phyloP scores from a whole-genome alignment of 2,888 invertebrate species.

The Drosophila leonis region DNA sequence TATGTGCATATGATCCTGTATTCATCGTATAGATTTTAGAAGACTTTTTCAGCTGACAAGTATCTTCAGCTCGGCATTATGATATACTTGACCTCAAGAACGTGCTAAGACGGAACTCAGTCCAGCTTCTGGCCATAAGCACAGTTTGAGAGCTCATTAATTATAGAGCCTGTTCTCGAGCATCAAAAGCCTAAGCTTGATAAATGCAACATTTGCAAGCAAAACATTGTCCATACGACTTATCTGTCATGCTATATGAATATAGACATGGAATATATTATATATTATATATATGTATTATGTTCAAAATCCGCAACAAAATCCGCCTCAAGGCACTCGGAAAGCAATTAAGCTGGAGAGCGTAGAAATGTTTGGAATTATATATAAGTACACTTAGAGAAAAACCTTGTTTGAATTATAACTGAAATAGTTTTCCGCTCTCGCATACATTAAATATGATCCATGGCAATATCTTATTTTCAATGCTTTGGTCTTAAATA shows the following conservation, averaged over 20 bases:
- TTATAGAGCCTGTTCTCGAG: slow-evolving; percentile 45
- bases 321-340: slow-evolving; percentile 8
- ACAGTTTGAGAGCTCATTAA: slow-evolving; percentile 48
- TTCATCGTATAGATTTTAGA: not conserved
- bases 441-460: not conserved
- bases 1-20: not conserved
- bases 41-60: not conserved
- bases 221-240: slow-evolving; percentile 22
- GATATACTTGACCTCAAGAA: slow-evolving; percentile 18
- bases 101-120: not conserved
- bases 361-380: not conserved
- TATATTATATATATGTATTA: slow-evolving; percentile 9
- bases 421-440: not conserved
- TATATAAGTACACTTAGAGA: slow-evolving; percentile 6
- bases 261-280: slow-evolving; percentile 11
- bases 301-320: slow-evolving; percentile 10
- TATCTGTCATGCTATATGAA: slow-evolving; percentile 1
- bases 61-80: slow-evolving; percentile 4
- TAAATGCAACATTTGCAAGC: slow-evolving; percentile 61
- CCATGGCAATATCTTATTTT: not conserved
- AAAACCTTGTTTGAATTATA: not conserved
- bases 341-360: slow-evolving; percentile 62
- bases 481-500: not conserved
- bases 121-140: slow-evolving; percentile 31
- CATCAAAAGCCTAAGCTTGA: slow-evolving; percentile 56